These are phyloP conservation scores for Willisornis vidua DNA, from an alignment of 2,113 vertebrate genomes.

Conservation along the genomic window DNA sequence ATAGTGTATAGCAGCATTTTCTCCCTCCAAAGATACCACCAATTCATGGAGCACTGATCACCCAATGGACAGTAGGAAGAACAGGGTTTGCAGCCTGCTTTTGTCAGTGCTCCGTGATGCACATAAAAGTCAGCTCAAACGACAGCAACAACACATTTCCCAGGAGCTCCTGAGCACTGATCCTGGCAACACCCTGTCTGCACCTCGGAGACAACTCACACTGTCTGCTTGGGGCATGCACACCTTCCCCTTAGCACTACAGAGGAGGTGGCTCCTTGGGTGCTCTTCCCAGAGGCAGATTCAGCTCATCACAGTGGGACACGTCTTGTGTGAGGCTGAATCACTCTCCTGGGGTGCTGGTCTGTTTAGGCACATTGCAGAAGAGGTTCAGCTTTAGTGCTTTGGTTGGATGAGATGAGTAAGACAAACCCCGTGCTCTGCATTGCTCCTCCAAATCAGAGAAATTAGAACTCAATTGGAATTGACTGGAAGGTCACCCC, in stretches of 20 bases:
- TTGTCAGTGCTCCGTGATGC: not conserved
- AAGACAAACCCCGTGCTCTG: not conserved
- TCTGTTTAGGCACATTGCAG: not conserved
- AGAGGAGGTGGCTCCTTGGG: not conserved
- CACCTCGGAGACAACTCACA: not conserved
- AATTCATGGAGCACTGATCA: not conserved
- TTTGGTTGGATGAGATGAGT: not conserved
- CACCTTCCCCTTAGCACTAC: not conserved
- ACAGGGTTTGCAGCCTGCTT: not conserved
- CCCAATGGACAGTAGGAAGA: not conserved
- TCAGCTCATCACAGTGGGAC: not conserved
- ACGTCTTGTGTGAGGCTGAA: fast-evolving
- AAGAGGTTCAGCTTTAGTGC: not conserved
- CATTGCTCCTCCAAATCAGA: not conserved
- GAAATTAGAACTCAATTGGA: not conserved
- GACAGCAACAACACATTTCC: not conserved
- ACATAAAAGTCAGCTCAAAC: not conserved
- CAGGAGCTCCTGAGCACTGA: not conserved
- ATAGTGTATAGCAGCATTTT: not conserved
- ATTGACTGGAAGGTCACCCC: not conserved
- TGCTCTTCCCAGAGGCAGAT: not conserved
- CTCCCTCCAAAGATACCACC: not conserved
- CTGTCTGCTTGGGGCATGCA: not conserved
- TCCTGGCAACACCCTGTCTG: not conserved
- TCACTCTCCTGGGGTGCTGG: not conserved